A percentile compares a stretch with the other conserved stretches of the same genome.
phyloP scores from a whole-genome alignment of 1,140 invertebrate genomes.

The Nebria ingens region DNA sequence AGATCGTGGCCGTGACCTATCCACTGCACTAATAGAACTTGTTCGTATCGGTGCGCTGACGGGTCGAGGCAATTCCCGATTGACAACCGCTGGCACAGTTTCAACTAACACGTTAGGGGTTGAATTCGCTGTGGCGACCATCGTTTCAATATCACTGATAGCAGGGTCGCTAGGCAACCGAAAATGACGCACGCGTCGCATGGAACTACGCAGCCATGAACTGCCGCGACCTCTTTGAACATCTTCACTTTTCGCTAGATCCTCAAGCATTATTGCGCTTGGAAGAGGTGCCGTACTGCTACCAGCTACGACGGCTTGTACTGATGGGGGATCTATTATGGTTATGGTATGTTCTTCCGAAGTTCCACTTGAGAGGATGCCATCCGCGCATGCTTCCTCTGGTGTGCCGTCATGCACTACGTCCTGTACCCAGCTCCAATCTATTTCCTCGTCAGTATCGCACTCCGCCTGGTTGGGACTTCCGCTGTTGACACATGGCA shows the following conservation, averaged over 20 bases:
- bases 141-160: constrained; percentile 7
- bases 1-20: constrained; percentile 14
- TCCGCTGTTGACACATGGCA: background rate
- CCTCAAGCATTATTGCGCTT: background rate
- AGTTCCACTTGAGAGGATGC: constrained; percentile 25
- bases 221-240: constrained; percentile 6
- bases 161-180: constrained; percentile 22
- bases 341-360: constrained; percentile 21
- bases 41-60: constrained; percentile 28
- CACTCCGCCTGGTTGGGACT: constrained; percentile 5
- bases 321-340: background rate
- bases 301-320: background rate
- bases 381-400: constrained; percentile 23
- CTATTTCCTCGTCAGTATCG: constrained; percentile 17
- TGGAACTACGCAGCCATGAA: constrained; percentile 31
- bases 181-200: constrained; percentile 30
- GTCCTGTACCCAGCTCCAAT: constrained; percentile 25
- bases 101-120: background rate
- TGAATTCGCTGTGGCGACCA: constrained; percentile 5
- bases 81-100: background rate
- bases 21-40: background rate
- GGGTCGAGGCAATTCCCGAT: constrained; percentile 17
- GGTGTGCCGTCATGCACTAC: constrained; percentile 17
- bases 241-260: constrained; percentile 17
- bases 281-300: background rate